Conservation (phyloP, 2,888 invertebrate species). For the Eupithecia centaureata region DNA sequence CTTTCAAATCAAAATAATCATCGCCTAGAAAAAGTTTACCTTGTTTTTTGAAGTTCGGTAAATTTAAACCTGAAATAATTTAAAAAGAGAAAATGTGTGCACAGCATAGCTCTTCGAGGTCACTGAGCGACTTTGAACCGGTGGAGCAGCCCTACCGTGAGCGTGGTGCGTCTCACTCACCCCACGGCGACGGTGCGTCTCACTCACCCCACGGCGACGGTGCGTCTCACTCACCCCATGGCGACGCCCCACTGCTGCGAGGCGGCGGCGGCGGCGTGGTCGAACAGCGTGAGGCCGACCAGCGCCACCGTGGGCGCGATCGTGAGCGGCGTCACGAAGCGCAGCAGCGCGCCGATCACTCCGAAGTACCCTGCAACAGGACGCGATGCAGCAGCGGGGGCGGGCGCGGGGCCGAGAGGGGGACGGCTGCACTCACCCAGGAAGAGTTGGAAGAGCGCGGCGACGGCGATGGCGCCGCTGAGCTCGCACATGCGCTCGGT, state of each 20-base stretch:
- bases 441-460: constrained; percentile 89
- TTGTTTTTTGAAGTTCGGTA: no score
- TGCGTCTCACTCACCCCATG: constrained; percentile 86
- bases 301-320: constrained; percentile 93
- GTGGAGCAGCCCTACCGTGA: constrained; percentile 90
- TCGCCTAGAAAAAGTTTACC: no score
- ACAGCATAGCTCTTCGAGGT: no score
- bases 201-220: not conserved
- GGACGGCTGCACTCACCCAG: constrained; percentile 79
- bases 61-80: no score
- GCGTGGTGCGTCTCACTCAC: no score
- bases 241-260: constrained; percentile 93
- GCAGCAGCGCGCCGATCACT: constrained; percentile 88
- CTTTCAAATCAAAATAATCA: no score
- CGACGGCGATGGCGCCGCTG: constrained; percentile 92
- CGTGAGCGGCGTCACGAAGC: constrained; percentile 91
- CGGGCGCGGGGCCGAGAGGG: not conserved
- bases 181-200: not conserved
- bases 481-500: constrained; percentile 90
- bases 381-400: not conserved
- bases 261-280: constrained; percentile 91
- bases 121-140: no score
- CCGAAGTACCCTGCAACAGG: constrained; percentile 83
- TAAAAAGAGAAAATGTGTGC: no score
- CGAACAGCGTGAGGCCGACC: constrained; percentile 92